Percentiles rank a stretch among this genome's conserved stretches.
phyloP scores from a whole-genome alignment of 2,113 vertebrate genomes.

The Camelus bactrianus region DNA sequence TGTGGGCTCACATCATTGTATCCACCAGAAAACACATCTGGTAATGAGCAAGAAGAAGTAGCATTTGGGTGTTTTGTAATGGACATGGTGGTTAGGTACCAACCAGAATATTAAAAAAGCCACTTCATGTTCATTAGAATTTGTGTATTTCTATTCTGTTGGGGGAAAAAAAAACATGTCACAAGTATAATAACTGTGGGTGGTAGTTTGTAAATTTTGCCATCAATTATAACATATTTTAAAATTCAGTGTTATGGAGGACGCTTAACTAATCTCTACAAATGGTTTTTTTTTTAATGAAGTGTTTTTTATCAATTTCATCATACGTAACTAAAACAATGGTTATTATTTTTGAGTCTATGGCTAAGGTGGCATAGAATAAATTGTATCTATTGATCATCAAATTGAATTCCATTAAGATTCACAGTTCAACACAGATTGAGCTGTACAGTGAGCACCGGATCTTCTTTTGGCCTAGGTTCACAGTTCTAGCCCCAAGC shows the following conservation, averaged over 20 bases:
- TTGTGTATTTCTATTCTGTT: not conserved
- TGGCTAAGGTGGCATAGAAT: not conserved
- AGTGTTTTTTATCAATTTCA: not conserved
- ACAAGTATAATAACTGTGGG: not conserved
- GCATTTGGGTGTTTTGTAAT: not conserved
- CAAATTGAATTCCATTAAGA: conserved; percentile 26
- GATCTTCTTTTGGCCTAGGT: not conserved
- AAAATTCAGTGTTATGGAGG: not conserved
- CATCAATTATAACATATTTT: conserved; percentile 7
- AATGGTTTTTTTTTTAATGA: conserved; percentile 15
- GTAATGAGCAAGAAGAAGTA: conserved; percentile 1
- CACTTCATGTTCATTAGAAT: not conserved
- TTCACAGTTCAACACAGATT: not conserved
- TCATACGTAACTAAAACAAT: not conserved
- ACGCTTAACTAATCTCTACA: not conserved
- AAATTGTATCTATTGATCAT: not conserved
- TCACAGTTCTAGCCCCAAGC: not conserved
- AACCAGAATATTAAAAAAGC: not conserved
- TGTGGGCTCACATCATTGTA: not conserved
- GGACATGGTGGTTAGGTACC: not conserved
- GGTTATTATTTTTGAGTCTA: conserved; percentile 30
- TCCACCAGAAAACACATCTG: not conserved
- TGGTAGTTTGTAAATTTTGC: conserved; percentile 32
- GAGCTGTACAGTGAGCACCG: not conserved
- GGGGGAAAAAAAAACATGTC: not conserved